phyloP scores from a whole-genome alignment of 2,888 invertebrate genomes.

The Odontocolon sp. region DNA sequence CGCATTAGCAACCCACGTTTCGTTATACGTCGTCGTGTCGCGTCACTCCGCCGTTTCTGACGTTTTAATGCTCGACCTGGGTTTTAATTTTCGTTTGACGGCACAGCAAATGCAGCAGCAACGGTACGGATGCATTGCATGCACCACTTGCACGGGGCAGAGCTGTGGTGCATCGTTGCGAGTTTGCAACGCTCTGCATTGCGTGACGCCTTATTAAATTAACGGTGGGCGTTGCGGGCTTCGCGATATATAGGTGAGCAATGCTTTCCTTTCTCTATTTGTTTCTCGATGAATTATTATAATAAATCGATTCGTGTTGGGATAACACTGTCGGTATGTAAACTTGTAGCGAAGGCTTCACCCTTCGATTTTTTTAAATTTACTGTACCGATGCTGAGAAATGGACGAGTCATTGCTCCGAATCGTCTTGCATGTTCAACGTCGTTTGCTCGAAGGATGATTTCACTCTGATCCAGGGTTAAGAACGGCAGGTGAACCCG shows the following conservation, averaged over 20 bases:
- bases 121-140: conserved; percentile 1
- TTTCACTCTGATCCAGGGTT: conserved; percentile 30
- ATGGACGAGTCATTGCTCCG: conserved; percentile 38
- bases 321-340: too few species aligned
- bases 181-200: not conserved
- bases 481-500: conserved; percentile 48
- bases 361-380: too few species aligned
- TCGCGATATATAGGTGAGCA: conserved; percentile 16
- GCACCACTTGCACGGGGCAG: conserved; percentile 1
- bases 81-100: conserved; percentile 68
- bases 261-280: not conserved
- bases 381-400: conserved; percentile 15
- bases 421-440: conserved; percentile 20
- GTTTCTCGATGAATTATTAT: conserved; percentile 27
- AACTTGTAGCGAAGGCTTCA: too few species aligned
- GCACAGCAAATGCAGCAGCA: conserved; percentile 39
- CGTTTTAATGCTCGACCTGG: conserved; percentile 60
- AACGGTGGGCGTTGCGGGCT: conserved; percentile 24
- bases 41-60: conserved; percentile 56
- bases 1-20: conserved; percentile 72
- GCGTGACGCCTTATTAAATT: conserved; percentile 36
- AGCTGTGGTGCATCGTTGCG: not conserved
- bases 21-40: conserved; percentile 62
- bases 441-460: conserved; percentile 33
- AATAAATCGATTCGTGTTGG: not conserved